Evolutionary conservation across 2,113 vertebrate genomes (phyloP).

Genomic region (Emydocephalus ijimae): DNA sequence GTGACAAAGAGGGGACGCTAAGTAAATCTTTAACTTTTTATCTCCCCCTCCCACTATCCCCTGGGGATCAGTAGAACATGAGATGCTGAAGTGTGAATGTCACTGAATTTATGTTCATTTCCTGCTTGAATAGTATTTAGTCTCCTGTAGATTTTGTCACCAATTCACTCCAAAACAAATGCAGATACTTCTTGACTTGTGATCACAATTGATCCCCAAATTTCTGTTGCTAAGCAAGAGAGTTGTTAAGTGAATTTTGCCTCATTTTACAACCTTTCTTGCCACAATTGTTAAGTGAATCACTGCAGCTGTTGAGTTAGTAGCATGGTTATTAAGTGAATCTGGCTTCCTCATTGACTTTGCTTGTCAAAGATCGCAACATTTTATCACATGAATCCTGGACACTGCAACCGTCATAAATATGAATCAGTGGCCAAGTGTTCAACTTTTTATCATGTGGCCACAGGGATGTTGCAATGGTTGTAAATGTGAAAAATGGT

Average conservation of each 20-base stretch:
- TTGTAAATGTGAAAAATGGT: neutral
- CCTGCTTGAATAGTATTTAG: slow-evolving; percentile 9
- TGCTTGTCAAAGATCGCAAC: neutral
- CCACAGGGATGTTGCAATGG: neutral
- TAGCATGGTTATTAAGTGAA: neutral
- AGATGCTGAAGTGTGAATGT: neutral
- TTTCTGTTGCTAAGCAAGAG: neutral
- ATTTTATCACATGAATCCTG: neutral
- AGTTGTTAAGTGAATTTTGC: neutral
- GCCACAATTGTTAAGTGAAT: neutral
- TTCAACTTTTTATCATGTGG: neutral
- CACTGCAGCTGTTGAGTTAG: neutral
- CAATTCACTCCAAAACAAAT: slow-evolving; percentile 41
- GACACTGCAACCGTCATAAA: neutral
- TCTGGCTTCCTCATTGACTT: neutral
- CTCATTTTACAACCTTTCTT: neutral
- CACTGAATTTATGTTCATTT: slow-evolving; percentile 1
- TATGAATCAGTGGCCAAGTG: neutral
- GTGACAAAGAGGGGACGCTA: neutral
- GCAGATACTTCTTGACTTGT: neutral
- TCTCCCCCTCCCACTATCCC: neutral
- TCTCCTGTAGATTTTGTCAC: slow-evolving; percentile 12
- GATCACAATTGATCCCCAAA: neutral
- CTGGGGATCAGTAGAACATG: neutral
- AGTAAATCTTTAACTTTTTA: neutral